Evolutionary conservation across 2,888 invertebrate genomes (phyloP).

Genomic region (Mesodorylaimus sp.): DNA sequence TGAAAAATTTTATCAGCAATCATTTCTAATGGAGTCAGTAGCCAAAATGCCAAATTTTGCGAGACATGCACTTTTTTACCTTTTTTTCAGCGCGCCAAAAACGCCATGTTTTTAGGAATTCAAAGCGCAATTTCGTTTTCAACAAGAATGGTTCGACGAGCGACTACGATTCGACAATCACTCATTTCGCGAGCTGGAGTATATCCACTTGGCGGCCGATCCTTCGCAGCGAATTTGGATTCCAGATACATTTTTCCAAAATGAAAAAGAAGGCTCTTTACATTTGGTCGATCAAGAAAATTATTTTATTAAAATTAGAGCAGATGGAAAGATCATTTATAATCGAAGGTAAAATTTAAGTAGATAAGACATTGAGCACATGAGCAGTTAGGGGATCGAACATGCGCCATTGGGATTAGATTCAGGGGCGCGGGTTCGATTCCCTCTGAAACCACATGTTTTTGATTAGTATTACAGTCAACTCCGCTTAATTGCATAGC

Average conservation of each 20-base stretch:
- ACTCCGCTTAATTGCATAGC: too few species aligned
- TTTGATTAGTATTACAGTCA: too few species aligned
- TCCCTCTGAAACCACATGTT: too few species aligned
- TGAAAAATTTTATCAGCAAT: too few species aligned
- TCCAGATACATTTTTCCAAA: slow-evolving; percentile 21
- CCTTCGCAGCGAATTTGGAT: slow-evolving; percentile 21
- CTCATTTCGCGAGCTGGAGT: slow-evolving; percentile 12
- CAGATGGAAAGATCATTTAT: slow-evolving; percentile 26
- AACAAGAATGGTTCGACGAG: slow-evolving; percentile 7
- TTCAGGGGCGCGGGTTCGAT: too few species aligned
- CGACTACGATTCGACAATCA: not conserved
- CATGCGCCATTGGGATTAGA: too few species aligned
- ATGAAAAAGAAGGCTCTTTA: slow-evolving; percentile 10
- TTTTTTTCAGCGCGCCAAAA: not conserved
- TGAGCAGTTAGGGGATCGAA: too few species aligned
- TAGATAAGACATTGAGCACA: too few species aligned
- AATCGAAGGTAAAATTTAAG: slow-evolving; percentile 22
- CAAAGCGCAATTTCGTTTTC: not conserved
- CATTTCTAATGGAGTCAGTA: too few species aligned
- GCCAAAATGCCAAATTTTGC: too few species aligned
- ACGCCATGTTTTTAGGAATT: slow-evolving; percentile 3
- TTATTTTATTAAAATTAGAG: slow-evolving; percentile 22
- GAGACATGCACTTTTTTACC: too few species aligned
- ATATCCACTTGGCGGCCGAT: slow-evolving; percentile 22
- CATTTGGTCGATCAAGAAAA: slow-evolving; percentile 17